These are phyloP conservation scores for Azemiops feae DNA, from an alignment of 2,113 vertebrate species.

Conservation along the genomic window DNA sequence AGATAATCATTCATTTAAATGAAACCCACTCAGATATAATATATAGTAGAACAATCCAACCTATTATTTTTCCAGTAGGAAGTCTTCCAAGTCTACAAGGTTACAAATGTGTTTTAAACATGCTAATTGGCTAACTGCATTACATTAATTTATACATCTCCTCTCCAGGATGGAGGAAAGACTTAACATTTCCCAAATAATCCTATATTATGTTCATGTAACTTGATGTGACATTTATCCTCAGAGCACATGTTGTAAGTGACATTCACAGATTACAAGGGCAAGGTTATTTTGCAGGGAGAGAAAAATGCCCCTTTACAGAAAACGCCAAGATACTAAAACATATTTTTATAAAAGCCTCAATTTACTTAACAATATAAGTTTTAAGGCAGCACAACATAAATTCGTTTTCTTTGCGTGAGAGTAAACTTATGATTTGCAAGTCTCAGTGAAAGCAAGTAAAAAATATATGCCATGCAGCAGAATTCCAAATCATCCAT, in stretches of 20 bases:
- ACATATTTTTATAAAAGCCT: neutral
- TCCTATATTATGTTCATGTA: neutral
- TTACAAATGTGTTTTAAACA: neutral
- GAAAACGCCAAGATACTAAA: neutral
- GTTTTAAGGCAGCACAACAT: neutral
- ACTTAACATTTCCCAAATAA: neutral
- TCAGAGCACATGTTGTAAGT: neutral
- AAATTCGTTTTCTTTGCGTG: neutral
- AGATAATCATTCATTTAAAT: neutral
- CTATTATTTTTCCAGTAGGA: conserved; percentile 10
- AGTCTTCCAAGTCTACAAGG: neutral
- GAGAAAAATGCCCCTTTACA: neutral
- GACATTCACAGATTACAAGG: neutral
- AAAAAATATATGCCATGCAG: neutral
- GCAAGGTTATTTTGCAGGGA: neutral
- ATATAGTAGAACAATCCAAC: neutral
- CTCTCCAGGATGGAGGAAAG: neutral
- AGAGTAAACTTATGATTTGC: neutral
- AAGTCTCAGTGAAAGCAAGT: neutral
- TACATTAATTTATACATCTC: neutral
- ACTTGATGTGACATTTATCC: neutral
- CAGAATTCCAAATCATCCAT: neutral
- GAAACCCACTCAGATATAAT: neutral
- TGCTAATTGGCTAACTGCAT: conserved; percentile 25
- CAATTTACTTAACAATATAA: neutral